Percentiles rank a stretch among this genome's conserved stretches.
These are phyloP conservation scores for Setophaga kirtlandii DNA, from an alignment of 2,113 vertebrate species.

Conservation along the genomic window DNA sequence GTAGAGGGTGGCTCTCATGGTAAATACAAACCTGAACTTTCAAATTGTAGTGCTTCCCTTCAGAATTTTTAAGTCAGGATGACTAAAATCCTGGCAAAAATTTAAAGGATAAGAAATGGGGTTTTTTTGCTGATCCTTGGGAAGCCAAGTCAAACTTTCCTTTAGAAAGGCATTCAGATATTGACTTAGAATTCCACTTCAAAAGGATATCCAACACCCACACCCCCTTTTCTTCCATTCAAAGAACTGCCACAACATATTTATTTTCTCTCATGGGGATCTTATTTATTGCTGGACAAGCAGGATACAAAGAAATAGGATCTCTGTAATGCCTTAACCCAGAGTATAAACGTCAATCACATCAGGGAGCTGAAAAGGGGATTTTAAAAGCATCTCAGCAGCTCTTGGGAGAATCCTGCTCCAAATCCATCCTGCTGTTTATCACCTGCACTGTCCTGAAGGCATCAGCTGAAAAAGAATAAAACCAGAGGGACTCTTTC, in stretches of 20 bases:
- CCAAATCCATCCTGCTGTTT: conserved; percentile 5
- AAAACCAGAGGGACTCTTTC: conserved; percentile 18
- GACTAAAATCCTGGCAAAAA: background rate
- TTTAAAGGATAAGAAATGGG: background rate
- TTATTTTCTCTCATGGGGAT: conserved; percentile 12
- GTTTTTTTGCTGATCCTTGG: background rate
- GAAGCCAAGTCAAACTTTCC: background rate
- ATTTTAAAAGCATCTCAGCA: conserved; percentile 19
- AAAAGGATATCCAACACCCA: background rate
- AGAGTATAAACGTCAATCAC: background rate
- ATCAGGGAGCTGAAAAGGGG: background rate
- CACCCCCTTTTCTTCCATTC: background rate
- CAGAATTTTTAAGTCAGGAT: background rate
- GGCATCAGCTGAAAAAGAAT: conserved; percentile 1
- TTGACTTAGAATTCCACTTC: background rate
- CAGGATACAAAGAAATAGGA: background rate
- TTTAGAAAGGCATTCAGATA: background rate
- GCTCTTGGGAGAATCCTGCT: background rate
- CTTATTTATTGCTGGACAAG: conserved; percentile 8
- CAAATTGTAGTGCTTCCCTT: background rate
- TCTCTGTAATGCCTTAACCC: background rate
- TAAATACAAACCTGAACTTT: background rate
- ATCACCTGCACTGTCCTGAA: conserved; percentile 1
- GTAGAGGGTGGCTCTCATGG: background rate
- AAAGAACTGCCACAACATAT: background rate